Percentiles rank a stretch among this genome's conserved stretches.
Evolutionary conservation across 2,888 invertebrate genomes (phyloP).

Genomic region (Galerucella pusilla): DNA sequence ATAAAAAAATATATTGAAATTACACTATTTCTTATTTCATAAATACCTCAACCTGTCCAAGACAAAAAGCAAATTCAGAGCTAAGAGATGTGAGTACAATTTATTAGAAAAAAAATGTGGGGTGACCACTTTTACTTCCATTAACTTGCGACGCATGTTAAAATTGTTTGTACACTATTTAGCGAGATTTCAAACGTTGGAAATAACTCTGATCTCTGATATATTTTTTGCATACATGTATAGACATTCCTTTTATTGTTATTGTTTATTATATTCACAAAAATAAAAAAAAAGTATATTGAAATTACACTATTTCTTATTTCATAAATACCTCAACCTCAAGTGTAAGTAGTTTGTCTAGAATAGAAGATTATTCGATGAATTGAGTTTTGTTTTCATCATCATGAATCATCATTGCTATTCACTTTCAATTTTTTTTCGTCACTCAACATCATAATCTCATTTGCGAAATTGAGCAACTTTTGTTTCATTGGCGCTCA

Average conservation of each 20-base stretch:
- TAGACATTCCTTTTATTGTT: not conserved
- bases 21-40: not conserved
- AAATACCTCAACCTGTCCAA: not conserved
- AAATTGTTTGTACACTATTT: too few species aligned
- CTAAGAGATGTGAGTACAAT: too few species aligned
- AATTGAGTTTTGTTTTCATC: not conserved
- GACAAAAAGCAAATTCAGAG: too few species aligned
- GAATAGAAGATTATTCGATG: not conserved
- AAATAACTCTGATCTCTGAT: not conserved
- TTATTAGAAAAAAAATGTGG: too few species aligned
- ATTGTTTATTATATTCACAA: not conserved
- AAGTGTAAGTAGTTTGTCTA: too few species aligned
- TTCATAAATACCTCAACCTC: not conserved
- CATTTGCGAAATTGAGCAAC: too few species aligned
- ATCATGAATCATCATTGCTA: too few species aligned
- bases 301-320: not conserved
- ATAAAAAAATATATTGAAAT: not conserved
- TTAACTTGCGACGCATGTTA: too few species aligned
- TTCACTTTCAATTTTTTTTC: too few species aligned
- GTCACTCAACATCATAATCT: too few species aligned
- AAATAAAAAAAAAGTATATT: not conserved
- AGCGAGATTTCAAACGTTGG: not conserved
- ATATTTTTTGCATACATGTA: not conserved
- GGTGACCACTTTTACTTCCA: too few species aligned
- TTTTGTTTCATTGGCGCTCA: too few species aligned